Evolutionary conservation across 2,888 invertebrate genomes (phyloP), one percentile per base, ranked within the genome.

Genomic region (Spodoptera picta): DNA sequence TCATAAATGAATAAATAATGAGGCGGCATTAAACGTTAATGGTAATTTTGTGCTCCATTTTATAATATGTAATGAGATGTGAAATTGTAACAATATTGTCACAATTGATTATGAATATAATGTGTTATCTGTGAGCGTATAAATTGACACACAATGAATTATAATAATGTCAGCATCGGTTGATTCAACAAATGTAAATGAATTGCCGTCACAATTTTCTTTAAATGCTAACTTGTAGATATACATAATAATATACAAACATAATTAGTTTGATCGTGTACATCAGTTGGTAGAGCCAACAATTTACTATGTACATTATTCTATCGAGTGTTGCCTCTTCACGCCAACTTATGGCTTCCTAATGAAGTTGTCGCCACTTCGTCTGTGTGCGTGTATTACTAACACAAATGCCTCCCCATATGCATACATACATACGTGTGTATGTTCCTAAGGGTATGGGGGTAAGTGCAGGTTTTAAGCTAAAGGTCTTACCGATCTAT

Each of bases 291-390:
- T 44, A 43, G 79, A 81, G 83, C 80, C 83, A 88, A 86, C 86
- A 85, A 73, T 79, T 80, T 78, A 77, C 76, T 81, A 66, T 55
- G 54, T 64, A 84, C 79, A 82, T 79, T 74, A 81, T 85, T 84
- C 80, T 83, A 79, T 74, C 77, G 78, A 71, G 82, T 82, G 80
- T 82, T 80, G 84, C 86, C 84, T 85, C 83, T 84, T 85, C 82
- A 81, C 80, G 77, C 85, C 86, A 83, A 85, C 90, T 89, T 92
- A 91, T 87, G 90, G 90, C 89, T 91, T 92, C 90, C 86, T 92
- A 92, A 92, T 90, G 90, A 92, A 92, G 89, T 91, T 91, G 91
- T 88, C 87, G 86, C 81, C 51, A 56, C 68, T 49, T 69, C 50
- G 62, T 42, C 11, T 62, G 75, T 80, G 72, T 78, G 79, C 55